Base-by-base conservation (phyloP, 1,140 invertebrate genomes). In the Zaprionus ornatus region DNA sequence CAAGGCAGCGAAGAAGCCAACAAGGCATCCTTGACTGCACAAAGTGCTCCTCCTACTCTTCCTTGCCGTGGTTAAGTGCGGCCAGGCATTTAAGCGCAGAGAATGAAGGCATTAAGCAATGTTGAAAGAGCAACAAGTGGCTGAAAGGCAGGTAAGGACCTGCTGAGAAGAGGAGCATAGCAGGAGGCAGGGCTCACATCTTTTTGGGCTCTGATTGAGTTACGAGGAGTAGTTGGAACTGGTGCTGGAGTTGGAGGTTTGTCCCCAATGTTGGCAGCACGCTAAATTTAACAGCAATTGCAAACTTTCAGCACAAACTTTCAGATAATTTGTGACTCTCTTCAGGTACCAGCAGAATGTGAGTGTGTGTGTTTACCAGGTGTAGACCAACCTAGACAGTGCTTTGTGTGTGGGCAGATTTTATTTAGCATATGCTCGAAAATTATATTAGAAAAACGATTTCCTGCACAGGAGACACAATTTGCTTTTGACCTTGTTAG, bases 221-320 rank as follows among this genome's bases (percentile, higher is more conserved):
- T 50, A 50, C 45, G 19, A 50, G 45, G 6, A 42, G 40, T 42
- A 42, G 40, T 42, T 50, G 45, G 19, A 50, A n/a, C 17, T 23
- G 32, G 17, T 19, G 27, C 32, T 15, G n/a, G 21, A 32, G 50
- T 23, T 56, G 61, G 56, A 25, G 48, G 37, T 50, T 60, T 50
- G 62, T 42, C 42, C 55, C 35, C 62, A 55, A 45, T 64, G 35
- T 64, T 74, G 74, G 67, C 71, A 68, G 75, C 76, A 85, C 82
- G 85, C 79, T 72, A 90, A 90, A 90, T 90, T 90, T 79, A 90
- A 90, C 85, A 90, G 85, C 85, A 90, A 90, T 90, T 90, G 86
- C 79, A 74, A 90, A 90, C 88, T 78, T 90, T 90, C 77, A 55
- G 48, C 77, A 54, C 55, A 73, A 80, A 77, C 85, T 85, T 90